These are phyloP conservation scores for Austrolebias charrua DNA, from an alignment of 2,797 vertebrate species.

Conservation along the genomic window DNA sequence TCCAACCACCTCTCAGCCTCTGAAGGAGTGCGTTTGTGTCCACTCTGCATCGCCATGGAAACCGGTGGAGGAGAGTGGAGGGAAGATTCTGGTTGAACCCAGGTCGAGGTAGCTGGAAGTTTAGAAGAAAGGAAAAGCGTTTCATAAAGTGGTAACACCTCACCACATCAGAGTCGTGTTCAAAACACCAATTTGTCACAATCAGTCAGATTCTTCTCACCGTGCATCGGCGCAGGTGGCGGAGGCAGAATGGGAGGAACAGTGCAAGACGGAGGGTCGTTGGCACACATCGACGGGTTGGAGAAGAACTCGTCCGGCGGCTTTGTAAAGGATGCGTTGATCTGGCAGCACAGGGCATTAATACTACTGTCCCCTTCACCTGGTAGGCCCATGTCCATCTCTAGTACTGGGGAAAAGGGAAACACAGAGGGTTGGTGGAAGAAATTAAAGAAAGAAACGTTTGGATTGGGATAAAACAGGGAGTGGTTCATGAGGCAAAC, in stretches of 20 bases:
- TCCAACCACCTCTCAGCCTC: slow-evolving; percentile 93
- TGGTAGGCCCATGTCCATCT: slow-evolving; percentile 77
- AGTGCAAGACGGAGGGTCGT: slow-evolving; percentile 65
- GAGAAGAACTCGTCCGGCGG: slow-evolving; percentile 79
- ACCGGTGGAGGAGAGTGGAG: slow-evolving; percentile 72
- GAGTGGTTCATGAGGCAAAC: not conserved
- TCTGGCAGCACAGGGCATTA: slow-evolving; percentile 86
- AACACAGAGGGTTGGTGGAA: slow-evolving; percentile 9
- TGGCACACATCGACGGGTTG: slow-evolving; percentile 58
- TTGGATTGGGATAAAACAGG: not conserved
- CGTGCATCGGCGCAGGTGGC: slow-evolving; percentile 74
- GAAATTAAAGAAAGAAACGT: not conserved
- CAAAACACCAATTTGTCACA: not conserved
- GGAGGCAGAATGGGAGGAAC: slow-evolving; percentile 71
- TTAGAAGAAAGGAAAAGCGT: not conserved
- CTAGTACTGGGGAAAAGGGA: slow-evolving; percentile 56
- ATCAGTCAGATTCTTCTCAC: slow-evolving; percentile 58
- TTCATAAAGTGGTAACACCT: slow-evolving; percentile 5
- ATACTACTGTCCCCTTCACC: slow-evolving; percentile 81
- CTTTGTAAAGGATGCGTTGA: slow-evolving; percentile 85
- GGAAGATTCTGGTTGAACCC: slow-evolving; percentile 78
- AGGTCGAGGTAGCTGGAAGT: slow-evolving; percentile 75
- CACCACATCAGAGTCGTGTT: not conserved
- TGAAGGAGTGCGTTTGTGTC: slow-evolving; percentile 89
- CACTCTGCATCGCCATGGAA: slow-evolving; percentile 62